Evolutionary conservation across 2,113 vertebrate genomes (phyloP).

Genomic region (Mohoua ochrocephala): DNA sequence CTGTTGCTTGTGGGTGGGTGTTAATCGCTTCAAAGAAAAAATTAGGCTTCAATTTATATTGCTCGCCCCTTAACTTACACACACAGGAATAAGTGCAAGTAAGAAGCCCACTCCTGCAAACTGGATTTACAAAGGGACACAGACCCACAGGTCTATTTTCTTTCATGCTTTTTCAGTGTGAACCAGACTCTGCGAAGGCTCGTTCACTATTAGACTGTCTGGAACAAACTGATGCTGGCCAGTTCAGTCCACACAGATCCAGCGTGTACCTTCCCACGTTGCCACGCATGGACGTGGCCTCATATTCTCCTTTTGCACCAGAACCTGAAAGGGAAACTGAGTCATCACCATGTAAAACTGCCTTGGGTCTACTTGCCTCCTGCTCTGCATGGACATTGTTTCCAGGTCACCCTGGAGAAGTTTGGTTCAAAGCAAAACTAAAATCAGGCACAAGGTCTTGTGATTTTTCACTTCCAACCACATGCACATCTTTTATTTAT

Average conservation of each 20-base stretch:
- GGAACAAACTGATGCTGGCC: background rate
- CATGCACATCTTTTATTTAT: background rate
- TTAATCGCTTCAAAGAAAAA: constrained; percentile 63
- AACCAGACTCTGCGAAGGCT: background rate
- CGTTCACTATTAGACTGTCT: rapidly evolving
- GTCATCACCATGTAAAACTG: background rate
- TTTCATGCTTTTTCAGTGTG: background rate
- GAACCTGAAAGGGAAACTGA: background rate
- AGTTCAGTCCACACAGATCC: background rate
- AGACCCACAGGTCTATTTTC: background rate
- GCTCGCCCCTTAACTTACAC: background rate
- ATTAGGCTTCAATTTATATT: constrained; percentile 38
- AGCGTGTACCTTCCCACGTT: rapidly evolving
- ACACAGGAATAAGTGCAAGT: background rate
- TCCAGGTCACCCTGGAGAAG: background rate
- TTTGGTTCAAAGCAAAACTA: background rate
- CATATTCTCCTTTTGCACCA: background rate
- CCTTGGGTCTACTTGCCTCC: background rate
- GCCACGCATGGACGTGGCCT: background rate
- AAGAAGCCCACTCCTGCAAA: background rate
- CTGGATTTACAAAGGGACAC: background rate
- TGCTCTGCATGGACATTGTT: background rate
- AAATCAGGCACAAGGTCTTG: background rate
- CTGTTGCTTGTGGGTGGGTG: constrained; percentile 63
- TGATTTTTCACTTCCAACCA: background rate